phyloP scores from a whole-genome alignment of 2,888 invertebrate species.

The Rotaria magnacalcarata region DNA sequence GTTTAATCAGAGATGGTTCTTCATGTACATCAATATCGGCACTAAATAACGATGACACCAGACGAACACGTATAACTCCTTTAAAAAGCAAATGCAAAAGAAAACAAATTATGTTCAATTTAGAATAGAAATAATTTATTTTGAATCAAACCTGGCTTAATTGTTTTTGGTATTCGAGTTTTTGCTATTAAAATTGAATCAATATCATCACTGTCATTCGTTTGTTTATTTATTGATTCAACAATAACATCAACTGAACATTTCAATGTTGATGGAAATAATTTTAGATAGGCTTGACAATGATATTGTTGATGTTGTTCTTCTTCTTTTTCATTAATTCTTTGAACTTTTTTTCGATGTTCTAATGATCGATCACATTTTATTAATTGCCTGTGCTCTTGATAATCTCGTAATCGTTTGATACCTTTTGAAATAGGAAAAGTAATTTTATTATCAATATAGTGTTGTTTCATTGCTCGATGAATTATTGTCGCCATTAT shows the following conservation, averaged over 20 bases:
- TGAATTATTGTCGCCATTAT: neutral
- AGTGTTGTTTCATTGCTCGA: neutral
- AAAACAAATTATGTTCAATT: too few relatives aligned
- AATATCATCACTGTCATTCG: neutral
- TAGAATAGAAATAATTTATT: too few relatives aligned
- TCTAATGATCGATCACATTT: neutral
- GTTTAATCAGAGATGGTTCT: neutral
- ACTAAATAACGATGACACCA: neutral
- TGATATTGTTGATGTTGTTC: neutral
- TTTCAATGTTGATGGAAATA: constrained; percentile 18
- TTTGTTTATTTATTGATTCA: neutral
- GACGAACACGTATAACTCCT: neutral
- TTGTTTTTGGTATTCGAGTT: neutral
- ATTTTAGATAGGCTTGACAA: neutral
- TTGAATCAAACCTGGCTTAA: neutral
- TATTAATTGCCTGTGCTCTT: neutral
- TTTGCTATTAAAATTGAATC: neutral
- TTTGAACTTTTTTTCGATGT: neutral
- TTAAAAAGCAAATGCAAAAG: too few relatives aligned
- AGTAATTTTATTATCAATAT: neutral
- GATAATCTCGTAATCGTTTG: neutral
- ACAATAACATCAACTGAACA: constrained; percentile 13
- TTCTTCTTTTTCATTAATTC: neutral
- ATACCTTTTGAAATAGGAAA: neutral
- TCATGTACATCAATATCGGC: neutral